Evolutionary conservation across 2,113 vertebrate species (phyloP), one percentile per base, ranked within the genome.

Genomic region (Oryzias celebensis): DNA sequence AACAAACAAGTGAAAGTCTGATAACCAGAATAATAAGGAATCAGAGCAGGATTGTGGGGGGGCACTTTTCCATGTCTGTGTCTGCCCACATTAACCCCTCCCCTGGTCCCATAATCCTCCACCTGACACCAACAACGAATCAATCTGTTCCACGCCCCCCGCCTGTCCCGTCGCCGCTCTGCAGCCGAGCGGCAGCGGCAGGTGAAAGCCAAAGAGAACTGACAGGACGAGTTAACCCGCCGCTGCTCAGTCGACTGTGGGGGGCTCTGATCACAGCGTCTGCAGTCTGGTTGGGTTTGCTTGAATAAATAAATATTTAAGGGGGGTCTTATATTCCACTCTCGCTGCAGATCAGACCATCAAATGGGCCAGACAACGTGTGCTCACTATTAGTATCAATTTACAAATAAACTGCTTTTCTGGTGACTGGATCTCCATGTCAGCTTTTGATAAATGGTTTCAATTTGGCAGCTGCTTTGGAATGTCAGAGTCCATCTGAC

Each of bases 371-470:
- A 85, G 87, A 85, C 83, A 79, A 85, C 76, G 85, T 72, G 55
- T 72, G 87, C 85, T 89, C 71, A 64, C 90, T 86, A 91, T 92
- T 93, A 93, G 90, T 85, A 90, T 92, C 90, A 88, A 90, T 91
- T 92, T 90, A 85, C 86, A 90, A 90, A 92, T 89, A 93, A 91
- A 93, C 88, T 87, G 90, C 84, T 89, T 91, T 91, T 88, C 89
- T 87, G 84, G 84, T 71, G 82, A 81, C 87, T 88, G 87, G 87
- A 90, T 90, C 86, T 90, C 86, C 85, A 87, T 87, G 91, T 91
- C 91, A 91, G 85, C 84, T 83, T 91, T 91, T 92, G 92, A 93
- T 91, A 92, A 92, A 93, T 93, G 92, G 90, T 87, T 92, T 91
- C 92, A 93, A 93, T 93, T 91, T 92, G 89, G 90, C 86, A 85